These are phyloP conservation scores for Oncorhynchus nerka DNA, from an alignment of 2,113 vertebrate species.

Conservation along the genomic window DNA sequence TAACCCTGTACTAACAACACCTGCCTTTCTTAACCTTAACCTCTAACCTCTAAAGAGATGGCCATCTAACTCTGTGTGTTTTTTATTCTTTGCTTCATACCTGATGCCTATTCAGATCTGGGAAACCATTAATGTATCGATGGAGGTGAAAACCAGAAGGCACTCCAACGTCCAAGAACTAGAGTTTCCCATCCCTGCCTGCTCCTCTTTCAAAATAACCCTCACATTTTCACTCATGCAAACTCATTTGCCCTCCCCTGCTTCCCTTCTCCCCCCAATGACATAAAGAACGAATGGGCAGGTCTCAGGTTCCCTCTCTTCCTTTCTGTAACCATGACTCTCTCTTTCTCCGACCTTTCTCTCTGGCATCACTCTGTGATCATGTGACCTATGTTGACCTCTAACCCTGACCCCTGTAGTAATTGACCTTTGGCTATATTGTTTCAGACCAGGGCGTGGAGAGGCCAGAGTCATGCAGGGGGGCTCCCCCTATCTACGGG, in stretches of 20 bases:
- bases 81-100: no score
- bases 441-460: constrained; percentile 86
- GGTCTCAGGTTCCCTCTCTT: constrained; percentile 38
- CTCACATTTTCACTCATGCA: constrained; percentile 29
- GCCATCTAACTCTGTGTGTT: not conserved
- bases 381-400: constrained; percentile 33
- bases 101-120: no score
- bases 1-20: not conserved
- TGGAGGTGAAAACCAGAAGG: no score
- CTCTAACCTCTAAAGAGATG: not conserved
- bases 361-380: constrained; percentile 39
- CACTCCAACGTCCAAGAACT: no score
- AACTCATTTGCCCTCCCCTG: constrained; percentile 2
- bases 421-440: constrained; percentile 33
- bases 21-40: not conserved
- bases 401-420: constrained; percentile 30
- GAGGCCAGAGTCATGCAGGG: constrained; percentile 86
- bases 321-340: constrained; percentile 34
- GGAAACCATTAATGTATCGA: no score
- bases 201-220: constrained; percentile 19
- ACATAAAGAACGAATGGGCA: not conserved
- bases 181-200: constrained; percentile 24
- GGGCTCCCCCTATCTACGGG: constrained; percentile 82
- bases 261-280: not conserved
- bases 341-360: no score